Evolutionary conservation across 2,113 vertebrate species (phyloP).

Genomic region (Neopipo cinnamomea): DNA sequence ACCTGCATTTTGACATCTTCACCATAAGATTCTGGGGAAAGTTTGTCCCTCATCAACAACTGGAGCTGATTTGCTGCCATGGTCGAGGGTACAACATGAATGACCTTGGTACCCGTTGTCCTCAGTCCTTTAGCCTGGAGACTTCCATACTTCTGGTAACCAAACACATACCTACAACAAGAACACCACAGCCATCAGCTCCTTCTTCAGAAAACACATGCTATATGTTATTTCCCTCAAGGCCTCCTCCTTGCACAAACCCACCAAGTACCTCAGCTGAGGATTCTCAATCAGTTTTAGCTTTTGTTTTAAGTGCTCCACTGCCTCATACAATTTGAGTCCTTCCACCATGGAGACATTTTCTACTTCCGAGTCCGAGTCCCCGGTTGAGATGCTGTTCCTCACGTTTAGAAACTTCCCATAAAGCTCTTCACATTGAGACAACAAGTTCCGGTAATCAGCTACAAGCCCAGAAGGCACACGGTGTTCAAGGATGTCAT

Average conservation of each 20-base stretch:
- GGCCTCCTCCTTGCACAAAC: background rate
- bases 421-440: constrained; percentile 82
- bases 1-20: constrained; percentile 88
- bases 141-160: constrained; percentile 83
- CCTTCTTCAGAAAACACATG: background rate
- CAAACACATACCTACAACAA: constrained; percentile 86
- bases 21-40: constrained; percentile 74
- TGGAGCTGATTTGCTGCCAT: constrained; percentile 77
- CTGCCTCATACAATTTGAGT: constrained; percentile 84
- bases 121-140: constrained; percentile 85
- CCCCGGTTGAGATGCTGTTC: constrained; percentile 75
- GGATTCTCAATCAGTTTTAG: constrained; percentile 94
- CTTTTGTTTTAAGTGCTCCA: constrained; percentile 88
- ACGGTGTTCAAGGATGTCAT: constrained; percentile 90
- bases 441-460: constrained; percentile 82
- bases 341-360: constrained; percentile 94
- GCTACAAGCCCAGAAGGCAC: constrained; percentile 87
- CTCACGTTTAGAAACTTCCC: constrained; percentile 83
- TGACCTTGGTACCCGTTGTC: constrained; percentile 70
- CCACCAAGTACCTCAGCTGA: constrained; percentile 78
- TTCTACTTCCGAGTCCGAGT: constrained; percentile 82
- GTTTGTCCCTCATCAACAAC: constrained; percentile 81
- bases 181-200: background rate
- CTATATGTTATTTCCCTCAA: background rate
- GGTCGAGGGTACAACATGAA: constrained; percentile 83